These are phyloP conservation scores for Pelodytes ibericus DNA, from an alignment of 2,797 vertebrate species.

Conservation along the genomic window DNA sequence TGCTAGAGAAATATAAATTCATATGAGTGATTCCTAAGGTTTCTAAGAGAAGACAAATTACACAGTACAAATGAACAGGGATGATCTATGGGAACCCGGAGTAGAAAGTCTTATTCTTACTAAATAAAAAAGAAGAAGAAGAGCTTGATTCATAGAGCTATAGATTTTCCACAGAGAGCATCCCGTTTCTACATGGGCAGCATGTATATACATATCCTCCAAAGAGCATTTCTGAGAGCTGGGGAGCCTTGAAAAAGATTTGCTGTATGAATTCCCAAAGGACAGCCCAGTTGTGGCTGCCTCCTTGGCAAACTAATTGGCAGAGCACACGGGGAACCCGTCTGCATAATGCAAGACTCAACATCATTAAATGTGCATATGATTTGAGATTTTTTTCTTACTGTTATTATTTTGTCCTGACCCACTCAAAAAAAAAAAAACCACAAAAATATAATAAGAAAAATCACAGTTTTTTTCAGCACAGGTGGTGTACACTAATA, in stretches of 20 bases:
- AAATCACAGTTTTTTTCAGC: conserved; percentile 18
- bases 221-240: conserved; percentile 26
- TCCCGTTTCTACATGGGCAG: conserved; percentile 34
- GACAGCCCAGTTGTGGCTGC: background rate
- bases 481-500: too few relatives aligned
- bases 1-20: conserved; percentile 45
- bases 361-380: conserved; percentile 58
- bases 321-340: conserved; percentile 36
- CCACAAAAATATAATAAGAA: background rate
- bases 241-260: conserved; percentile 47
- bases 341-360: conserved; percentile 33
- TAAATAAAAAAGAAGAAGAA: conserved; percentile 44
- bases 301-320: conserved; percentile 46
- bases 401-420: conserved; percentile 12
- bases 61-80: conserved; percentile 51
- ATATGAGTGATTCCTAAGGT: conserved; percentile 45
- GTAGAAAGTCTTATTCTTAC: conserved; percentile 50
- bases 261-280: conserved; percentile 24
- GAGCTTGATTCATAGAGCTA: conserved; percentile 53
- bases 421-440: conserved; percentile 19
- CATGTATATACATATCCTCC: conserved; percentile 28
- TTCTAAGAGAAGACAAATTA: conserved; percentile 52
- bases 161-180: conserved; percentile 52
- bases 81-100: conserved; percentile 48
- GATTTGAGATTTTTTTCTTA: conserved; percentile 44